phyloP scores from a whole-genome alignment of 2,113 vertebrate species.

The Phalacrocorax pelagicus region DNA sequence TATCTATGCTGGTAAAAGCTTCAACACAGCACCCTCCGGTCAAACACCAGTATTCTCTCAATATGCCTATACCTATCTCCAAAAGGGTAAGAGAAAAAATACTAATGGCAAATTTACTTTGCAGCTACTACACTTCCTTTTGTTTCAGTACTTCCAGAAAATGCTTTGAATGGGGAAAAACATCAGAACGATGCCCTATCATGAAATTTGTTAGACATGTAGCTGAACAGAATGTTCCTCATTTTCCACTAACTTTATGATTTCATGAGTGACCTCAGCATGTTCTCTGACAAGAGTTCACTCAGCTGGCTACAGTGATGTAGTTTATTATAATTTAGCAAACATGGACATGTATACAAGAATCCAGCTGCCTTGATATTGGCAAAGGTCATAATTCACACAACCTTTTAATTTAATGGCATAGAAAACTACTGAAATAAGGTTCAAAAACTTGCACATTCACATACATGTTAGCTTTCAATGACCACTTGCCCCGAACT shows the following conservation, averaged over 20 bases:
- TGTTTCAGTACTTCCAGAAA: neutral
- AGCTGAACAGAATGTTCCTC: neutral
- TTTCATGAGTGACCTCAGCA: neutral
- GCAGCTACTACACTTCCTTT: neutral
- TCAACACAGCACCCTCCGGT: neutral
- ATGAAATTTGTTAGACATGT: neutral
- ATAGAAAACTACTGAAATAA: neutral
- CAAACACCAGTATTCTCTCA: neutral
- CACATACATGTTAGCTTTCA: neutral
- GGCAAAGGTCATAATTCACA: neutral
- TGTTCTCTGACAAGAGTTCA: neutral
- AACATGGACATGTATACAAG: neutral
- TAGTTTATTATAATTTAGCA: constrained; percentile 10
- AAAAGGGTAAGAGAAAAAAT: neutral
- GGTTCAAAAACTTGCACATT: neutral
- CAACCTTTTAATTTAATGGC: neutral
- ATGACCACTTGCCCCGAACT: neutral
- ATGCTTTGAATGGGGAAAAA: neutral
- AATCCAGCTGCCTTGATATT: neutral
- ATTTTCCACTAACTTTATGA: neutral
- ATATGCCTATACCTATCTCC: neutral
- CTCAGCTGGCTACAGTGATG: neutral
- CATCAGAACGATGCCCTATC: neutral
- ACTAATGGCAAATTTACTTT: neutral
- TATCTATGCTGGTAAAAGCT: neutral